phyloP scores from a whole-genome alignment of 1,140 invertebrate genomes.

The Drosophila nasuta region DNA sequence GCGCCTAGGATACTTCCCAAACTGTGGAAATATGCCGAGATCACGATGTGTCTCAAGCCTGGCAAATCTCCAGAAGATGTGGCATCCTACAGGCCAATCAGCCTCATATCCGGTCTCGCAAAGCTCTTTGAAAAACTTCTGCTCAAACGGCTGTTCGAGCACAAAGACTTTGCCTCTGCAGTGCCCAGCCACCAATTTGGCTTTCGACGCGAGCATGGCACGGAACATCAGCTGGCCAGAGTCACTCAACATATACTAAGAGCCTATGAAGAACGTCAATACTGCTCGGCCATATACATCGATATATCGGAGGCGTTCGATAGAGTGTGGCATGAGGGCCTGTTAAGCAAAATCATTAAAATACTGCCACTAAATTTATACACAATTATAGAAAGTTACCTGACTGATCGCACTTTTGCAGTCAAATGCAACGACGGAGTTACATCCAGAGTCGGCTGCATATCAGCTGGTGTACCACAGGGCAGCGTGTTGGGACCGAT shows the following conservation, averaged over 20 bases:
- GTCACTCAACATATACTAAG: not conserved
- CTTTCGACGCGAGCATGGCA: too few species aligned
- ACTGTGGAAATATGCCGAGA: too few species aligned
- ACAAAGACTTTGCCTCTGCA: too few species aligned
- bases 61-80: too few species aligned
- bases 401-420: not conserved
- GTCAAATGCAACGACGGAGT: not conserved
- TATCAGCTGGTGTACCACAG: slow-evolving; percentile 8
- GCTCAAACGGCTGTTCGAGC: too few species aligned
- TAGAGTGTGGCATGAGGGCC: not conserved
- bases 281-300: not conserved
- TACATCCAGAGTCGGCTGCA: not conserved
- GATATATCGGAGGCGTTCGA: not conserved
- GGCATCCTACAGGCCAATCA: too few species aligned
- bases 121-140: too few species aligned
- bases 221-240: too few species aligned
- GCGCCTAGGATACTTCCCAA: too few species aligned
- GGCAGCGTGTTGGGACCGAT: slow-evolving; percentile 17
- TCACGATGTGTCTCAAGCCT: too few species aligned
- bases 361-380: not conserved
- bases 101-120: too few species aligned
- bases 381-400: not conserved
- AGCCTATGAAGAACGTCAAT: not conserved
- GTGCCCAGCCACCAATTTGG: too few species aligned
- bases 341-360: not conserved